phyloP scores from a whole-genome alignment of 2,888 invertebrate genomes.

The Drosophila anceps region DNA sequence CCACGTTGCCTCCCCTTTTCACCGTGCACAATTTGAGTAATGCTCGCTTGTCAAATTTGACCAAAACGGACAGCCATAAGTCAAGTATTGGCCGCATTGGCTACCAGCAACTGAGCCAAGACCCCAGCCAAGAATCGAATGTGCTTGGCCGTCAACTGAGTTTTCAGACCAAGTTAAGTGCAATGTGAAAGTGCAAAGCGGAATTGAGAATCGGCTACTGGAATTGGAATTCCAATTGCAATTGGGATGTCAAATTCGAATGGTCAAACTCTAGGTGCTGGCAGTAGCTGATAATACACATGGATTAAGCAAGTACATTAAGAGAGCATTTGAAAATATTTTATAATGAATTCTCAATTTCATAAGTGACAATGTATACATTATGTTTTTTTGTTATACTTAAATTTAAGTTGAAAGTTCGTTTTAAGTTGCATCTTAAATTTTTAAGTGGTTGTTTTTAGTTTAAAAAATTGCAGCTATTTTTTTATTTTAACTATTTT shows the following conservation, averaged over 20 bases:
- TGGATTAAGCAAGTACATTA: not conserved
- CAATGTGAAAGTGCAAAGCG: conserved; percentile 1
- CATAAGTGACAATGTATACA: not conserved
- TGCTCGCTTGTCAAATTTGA: conserved; percentile 72
- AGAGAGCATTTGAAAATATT: not conserved
- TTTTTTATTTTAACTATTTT: too few species aligned
- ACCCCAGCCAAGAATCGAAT: conserved; percentile 1
- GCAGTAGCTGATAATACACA: not conserved
- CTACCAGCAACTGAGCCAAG: not conserved
- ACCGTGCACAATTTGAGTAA: conserved; percentile 64
- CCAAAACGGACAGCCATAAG: conserved; percentile 67
- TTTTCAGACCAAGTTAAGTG: conserved; percentile 21
- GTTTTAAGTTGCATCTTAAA: too few species aligned
- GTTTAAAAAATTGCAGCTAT: too few species aligned
- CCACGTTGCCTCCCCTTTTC: not conserved
- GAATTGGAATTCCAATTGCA: conserved; percentile 2
- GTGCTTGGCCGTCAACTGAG: conserved; percentile 17
- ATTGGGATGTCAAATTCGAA: not conserved
- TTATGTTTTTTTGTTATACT: too few species aligned
- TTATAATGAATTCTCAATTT: not conserved
- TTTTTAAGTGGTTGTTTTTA: too few species aligned
- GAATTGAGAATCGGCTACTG: not conserved
- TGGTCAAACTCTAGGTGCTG: not conserved
- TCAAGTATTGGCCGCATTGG: conserved; percentile 59
- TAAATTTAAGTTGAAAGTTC: too few species aligned